Percentiles rank a stretch among this genome's conserved stretches.
These are phyloP conservation scores for Sapajus apella DNA, from an alignment of 2,113 vertebrate species.

Conservation along the genomic window DNA sequence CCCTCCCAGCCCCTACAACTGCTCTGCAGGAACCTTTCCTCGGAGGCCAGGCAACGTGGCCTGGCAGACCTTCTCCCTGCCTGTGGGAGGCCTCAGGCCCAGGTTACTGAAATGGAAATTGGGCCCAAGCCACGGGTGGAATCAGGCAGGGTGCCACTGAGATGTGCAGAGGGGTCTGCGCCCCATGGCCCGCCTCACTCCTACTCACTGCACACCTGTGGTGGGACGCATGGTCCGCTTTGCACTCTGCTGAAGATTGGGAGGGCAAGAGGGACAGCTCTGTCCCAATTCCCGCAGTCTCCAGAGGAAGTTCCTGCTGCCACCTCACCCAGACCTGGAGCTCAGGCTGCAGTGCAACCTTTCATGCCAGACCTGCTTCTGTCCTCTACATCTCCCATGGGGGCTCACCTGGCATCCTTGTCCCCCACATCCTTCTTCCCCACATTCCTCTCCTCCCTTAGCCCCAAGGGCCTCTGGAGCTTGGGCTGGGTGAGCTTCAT, in stretches of 20 bases:
- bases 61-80: background rate
- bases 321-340: background rate
- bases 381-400: background rate
- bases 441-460: background rate
- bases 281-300: too few species aligned
- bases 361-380: too few species aligned
- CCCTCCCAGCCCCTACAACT: slow-evolving; percentile 18
- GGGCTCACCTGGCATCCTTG: background rate
- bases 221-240: background rate
- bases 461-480: background rate
- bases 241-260: background rate
- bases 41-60: background rate
- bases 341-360: background rate
- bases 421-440: background rate
- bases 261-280: background rate
- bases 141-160: background rate
- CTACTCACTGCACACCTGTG: fast-evolving
- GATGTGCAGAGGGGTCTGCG: background rate
- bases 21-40: background rate
- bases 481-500: background rate
- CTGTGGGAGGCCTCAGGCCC: background rate
- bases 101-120: background rate
- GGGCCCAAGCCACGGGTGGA: background rate
- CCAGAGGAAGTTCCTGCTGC: background rate
- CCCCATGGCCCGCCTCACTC: background rate